Percentiles rank a stretch among this genome's conserved stretches.
These are phyloP conservation scores for Poeciliopsis retropinna DNA, from an alignment of 2,113 vertebrate species.

Conservation along the genomic window DNA sequence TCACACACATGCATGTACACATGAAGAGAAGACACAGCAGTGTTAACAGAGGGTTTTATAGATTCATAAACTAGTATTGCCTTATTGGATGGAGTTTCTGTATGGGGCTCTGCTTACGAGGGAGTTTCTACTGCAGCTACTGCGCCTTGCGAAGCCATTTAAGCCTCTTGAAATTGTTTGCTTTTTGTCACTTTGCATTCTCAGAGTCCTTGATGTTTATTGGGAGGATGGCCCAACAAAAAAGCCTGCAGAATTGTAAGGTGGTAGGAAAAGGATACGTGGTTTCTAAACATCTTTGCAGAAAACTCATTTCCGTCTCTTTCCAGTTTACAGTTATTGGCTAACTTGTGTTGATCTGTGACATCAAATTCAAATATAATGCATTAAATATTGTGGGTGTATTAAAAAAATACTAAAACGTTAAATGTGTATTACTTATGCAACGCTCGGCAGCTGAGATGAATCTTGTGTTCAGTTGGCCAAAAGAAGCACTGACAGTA, in stretches of 20 bases:
- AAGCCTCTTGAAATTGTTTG: neutral
- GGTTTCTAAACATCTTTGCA: too few relatives aligned
- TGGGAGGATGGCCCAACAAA: too few relatives aligned
- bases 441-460: neutral
- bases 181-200: too few relatives aligned
- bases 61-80: slow-evolving; percentile 59
- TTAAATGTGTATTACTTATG: neutral
- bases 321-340: too few relatives aligned
- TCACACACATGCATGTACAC: slow-evolving; percentile 23
- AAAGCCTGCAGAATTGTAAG: too few relatives aligned
- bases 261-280: too few relatives aligned
- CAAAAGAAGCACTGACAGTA: slow-evolving; percentile 30
- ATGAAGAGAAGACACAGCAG: slow-evolving; percentile 52
- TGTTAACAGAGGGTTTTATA: slow-evolving; percentile 40
- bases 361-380: neutral
- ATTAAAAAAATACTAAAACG: neutral
- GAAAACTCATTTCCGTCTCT: neutral
- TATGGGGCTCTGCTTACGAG: neutral
- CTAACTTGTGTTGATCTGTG: too few relatives aligned
- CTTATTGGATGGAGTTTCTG: slow-evolving; percentile 10
- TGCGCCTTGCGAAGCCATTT: neutral
- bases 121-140: neutral
- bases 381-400: neutral
- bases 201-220: too few relatives aligned
- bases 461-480: slow-evolving; percentile 10